Percentiles rank a stretch among this genome's conserved stretches.
phyloP scores from a whole-genome alignment of 2,113 vertebrate species.

The Tachysurus fulvidraco region DNA sequence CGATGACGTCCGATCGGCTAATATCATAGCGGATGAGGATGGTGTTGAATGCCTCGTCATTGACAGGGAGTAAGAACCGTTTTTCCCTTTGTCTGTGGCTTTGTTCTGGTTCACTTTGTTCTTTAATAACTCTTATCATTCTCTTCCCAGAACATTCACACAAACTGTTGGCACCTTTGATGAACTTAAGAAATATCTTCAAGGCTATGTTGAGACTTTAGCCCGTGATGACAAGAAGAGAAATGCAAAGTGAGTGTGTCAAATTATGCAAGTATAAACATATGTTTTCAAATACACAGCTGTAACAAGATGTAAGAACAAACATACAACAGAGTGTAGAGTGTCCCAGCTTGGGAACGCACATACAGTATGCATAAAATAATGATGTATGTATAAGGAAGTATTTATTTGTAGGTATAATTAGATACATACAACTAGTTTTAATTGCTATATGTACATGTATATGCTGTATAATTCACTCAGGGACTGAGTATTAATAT shows the following conservation, averaged over 20 bases:
- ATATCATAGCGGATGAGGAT: slow-evolving; percentile 76
- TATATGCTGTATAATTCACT: neutral
- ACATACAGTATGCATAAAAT: neutral
- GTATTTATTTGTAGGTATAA: too few species aligned
- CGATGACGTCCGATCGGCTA: slow-evolving; percentile 75
- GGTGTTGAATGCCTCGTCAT: slow-evolving; percentile 77
- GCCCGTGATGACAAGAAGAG: slow-evolving; percentile 76
- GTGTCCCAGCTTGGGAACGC: neutral
- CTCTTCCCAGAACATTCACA: slow-evolving; percentile 69
- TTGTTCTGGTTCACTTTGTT: neutral
- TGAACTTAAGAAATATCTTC: slow-evolving; percentile 76
- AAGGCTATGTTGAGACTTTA: slow-evolving; percentile 75
- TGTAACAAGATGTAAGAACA: neutral
- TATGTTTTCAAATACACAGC: neutral
- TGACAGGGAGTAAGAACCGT: slow-evolving; percentile 74
- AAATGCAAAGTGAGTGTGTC: slow-evolving; percentile 66
- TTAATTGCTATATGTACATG: neutral
- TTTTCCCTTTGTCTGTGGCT: neutral
- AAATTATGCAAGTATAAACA: slow-evolving; percentile 6
- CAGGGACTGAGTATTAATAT: neutral
- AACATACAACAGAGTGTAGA: neutral
- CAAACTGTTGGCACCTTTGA: slow-evolving; percentile 78
- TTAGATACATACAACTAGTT: neutral
- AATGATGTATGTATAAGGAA: neutral
- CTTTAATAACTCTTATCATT: neutral